A percentile compares a stretch with the other conserved stretches of the same genome.
phyloP scores from a whole-genome alignment of 2,888 invertebrate species.

The Drosophila formosana region DNA sequence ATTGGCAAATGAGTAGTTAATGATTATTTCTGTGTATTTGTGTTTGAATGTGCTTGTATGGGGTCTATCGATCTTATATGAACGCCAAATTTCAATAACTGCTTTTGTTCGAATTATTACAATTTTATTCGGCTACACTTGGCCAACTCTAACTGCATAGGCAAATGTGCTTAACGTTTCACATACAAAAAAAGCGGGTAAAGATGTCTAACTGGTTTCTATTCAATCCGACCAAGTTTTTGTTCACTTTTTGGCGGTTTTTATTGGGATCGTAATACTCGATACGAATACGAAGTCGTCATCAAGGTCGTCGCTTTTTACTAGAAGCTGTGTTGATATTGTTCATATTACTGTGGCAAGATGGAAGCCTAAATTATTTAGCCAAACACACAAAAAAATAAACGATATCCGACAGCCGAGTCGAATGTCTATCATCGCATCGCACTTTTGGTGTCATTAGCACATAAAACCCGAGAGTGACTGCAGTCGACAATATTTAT shows the following conservation, averaged over 20 bases:
- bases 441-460: conserved; percentile 49
- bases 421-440: conserved; percentile 17
- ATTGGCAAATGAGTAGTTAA: conserved; percentile 22
- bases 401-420: neutral
- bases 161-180: conserved; percentile 18
- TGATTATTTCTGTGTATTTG: conserved; percentile 7
- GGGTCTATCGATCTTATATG: conserved; percentile 8
- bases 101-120: conserved; percentile 36
- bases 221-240: neutral
- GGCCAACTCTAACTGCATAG: conserved; percentile 58
- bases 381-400: conserved; percentile 34
- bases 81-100: conserved; percentile 56
- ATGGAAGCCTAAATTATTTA: conserved; percentile 44
- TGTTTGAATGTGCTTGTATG: neutral
- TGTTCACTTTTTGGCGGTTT: conserved; percentile 36
- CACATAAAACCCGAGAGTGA: conserved; percentile 25
- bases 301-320: conserved; percentile 39
- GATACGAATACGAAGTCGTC: conserved; percentile 25
- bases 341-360: conserved; percentile 5
- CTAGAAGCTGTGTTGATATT: conserved; percentile 32
- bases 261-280: conserved; percentile 21
- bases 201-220: conserved; percentile 72
- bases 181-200: conserved; percentile 3
- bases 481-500: conserved; percentile 37
- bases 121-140: conserved; percentile 43